Evolutionary conservation across 92 coral and sea anemone genomes (phyloP).

Genomic region (Umimayanthus kanabou): DNA sequence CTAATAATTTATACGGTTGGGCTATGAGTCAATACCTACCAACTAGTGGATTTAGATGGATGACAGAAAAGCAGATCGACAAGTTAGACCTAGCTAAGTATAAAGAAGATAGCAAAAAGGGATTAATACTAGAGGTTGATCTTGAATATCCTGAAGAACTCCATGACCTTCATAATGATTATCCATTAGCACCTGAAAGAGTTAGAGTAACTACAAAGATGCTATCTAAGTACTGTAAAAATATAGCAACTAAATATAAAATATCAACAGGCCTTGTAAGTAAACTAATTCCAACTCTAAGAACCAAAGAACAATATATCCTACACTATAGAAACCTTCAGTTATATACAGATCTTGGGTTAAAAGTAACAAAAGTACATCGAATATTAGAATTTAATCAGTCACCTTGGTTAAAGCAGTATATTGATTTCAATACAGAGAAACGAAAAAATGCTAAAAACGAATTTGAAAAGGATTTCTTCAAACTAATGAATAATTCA

Average conservation of each 20-base stretch:
- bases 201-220: neutral
- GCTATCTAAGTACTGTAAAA: neutral
- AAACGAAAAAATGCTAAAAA: too few species aligned
- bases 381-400: constrained; percentile 17
- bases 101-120: constrained; percentile 6
- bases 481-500: too few species aligned
- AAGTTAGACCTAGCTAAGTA: too few species aligned
- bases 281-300: neutral
- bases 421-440: too few species aligned
- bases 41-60: constrained; percentile 2
- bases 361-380: too few species aligned
- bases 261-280: neutral
- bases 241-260: neutral
- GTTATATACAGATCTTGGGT: too few species aligned
- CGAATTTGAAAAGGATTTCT: too few species aligned
- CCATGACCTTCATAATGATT: too few species aligned
- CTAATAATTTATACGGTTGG: constrained; percentile 20
- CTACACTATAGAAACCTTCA: neutral
- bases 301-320: neutral
- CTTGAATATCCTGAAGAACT: neutral
- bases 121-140: constrained; percentile 9
- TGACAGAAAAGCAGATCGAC: neutral
- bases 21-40: constrained; percentile 17
- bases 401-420: too few species aligned
- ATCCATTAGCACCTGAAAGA: too few species aligned